Evolutionary conservation across 2,797 vertebrate species (phyloP), one percentile per base, ranked within the genome.

Genomic region (Siniperca obscura): DNA sequence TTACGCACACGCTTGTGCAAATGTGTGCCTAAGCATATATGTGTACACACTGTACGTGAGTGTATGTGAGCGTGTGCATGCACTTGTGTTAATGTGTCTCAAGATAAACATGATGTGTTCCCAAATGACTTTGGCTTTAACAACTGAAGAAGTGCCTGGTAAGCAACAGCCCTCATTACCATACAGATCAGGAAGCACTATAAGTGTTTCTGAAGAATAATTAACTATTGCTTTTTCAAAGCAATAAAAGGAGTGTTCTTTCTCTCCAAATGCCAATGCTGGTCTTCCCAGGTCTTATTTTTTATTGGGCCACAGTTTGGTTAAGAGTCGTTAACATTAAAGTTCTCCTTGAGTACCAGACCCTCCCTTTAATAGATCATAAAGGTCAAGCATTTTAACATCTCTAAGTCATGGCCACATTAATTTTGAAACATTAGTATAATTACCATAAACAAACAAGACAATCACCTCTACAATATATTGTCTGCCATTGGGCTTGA

Each of bases 51-150:
- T 53, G 44, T 50, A 16, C 4, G 19, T 59, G 40, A 44, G 25
- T 14, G n/a, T 40, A 48, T 38, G 66, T 70, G 55, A 34, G 30
- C 8, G 53, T 16, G 62, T 56, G 66, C 19, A 16, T 46, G 57
- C 4, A n/a, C 69, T 70, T 85, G 70, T 70, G 71, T 69, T 34
- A 6, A 27, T 75, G 81, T 62, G 55, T 83, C 68, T 88, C 14
- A 22, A 87, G 78, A 87, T 87, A 85, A 88, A 82, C 52, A 76
- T 71, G 53, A 81, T 76, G 62, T 74, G 70, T 86, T 53, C 77
- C 80, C 60, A 76, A 86, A 86, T 89, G 80, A 83, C 85, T 93
- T 86, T 81, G 67, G 50, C 80, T 89, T 88, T 84, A 92, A 88
- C 81, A 87, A 78, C 86, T 61, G 22, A 79, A 85, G 65, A 89